Base-by-base conservation (phyloP, 1,140 invertebrate genomes). In the Pogonomyrmex californicus region DNA sequence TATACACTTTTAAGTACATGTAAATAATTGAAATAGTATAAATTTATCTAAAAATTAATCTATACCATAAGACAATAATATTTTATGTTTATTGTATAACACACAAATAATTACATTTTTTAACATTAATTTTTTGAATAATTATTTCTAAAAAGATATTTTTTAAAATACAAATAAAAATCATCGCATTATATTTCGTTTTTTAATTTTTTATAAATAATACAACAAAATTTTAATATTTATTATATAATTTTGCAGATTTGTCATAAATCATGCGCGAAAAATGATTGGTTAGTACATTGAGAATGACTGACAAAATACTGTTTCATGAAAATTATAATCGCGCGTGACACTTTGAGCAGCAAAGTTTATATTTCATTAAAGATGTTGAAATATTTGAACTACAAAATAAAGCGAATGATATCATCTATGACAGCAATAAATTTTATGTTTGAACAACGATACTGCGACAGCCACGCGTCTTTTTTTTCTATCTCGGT, bases 401-500 rank as follows among this genome's bases (percentile, higher is more conserved):
- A 44, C 63, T 17, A 44, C 38, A 33, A 76, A 79, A 79, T 58
- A 81, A 81, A 70, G 65, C 36, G 51, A 33, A 49, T 9, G 23
- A 41, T 38, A 81, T 81, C 70, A 81, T 81, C 70, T 81, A 81
- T 10, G 38, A 14, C 23, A 44, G 51, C 51, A 33, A 6, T 81
- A 81, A 70, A 81, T 81, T 81, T 81, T 44, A 36, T 58, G 51
- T 81, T 81, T 81, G 66, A 56, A 81, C 41, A 58, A 70, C 78
- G 65, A 51, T 2, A 5, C 49, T 44, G 23, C 36, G 2, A 33
- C 23, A 23, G 4, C 36, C 12, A 14, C 23, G 23, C 41, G 9
- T 36, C 12, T 33, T 62, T 30, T 81, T 81, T 81, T 56, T 76
- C 30, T 33, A 1, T 41, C 30, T 30, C 30, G 23, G n/a, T 30